Base-by-base conservation (phyloP, 2,797 vertebrate genomes). In the Gallirallus australis region DNA sequence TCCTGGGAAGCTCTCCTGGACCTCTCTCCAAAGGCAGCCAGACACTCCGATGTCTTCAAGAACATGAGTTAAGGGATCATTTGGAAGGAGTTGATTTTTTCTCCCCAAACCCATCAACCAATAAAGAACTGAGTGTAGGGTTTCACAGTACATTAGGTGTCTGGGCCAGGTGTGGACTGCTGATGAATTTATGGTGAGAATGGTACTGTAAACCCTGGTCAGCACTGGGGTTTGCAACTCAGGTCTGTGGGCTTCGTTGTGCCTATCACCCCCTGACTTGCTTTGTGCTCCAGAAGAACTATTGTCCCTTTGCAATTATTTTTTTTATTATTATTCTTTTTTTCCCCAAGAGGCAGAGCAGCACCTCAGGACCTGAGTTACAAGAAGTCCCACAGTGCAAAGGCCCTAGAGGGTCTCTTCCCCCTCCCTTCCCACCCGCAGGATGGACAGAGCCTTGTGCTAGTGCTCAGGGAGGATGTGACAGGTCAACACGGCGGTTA, bases 391-490 rank as follows among this genome's bases (percentile, higher is more conserved):
- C n/a, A 11, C 23, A 9, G 15, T 23, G 52, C 33, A 53, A 68
- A 48, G 31, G 28, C 14, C 4, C 39, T 15, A 9, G 12, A 50
- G 37, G 54, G 63, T 69, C 33, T 53, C 19, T 73, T 42, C 17
- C 16, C 13, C 7, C 8, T 28, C 17, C 7, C 5, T 30, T 25
- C 1, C 19, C 13, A n/a, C 35, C 24, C 3, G 3, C 12, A 7
- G 1, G 20, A 70, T 16, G 0, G 1, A 13, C 37, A 13, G 37
- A 19, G 40, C 64, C 64, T 75, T 42, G 39, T 1, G 2, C 16
- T 27, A 12, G 23, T 6, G 63, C 30, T 33, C 27, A n/a, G 63
- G 40, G 47, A 66, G 39, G 76, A 33, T 9, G 30, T 18, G 56
- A 28, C 1, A 25, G 45, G 25, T 68, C 37, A 47, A 12, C 53